Evolutionary conservation across 2,888 invertebrate genomes (phyloP).

Genomic region (Mylabris sibirica): DNA sequence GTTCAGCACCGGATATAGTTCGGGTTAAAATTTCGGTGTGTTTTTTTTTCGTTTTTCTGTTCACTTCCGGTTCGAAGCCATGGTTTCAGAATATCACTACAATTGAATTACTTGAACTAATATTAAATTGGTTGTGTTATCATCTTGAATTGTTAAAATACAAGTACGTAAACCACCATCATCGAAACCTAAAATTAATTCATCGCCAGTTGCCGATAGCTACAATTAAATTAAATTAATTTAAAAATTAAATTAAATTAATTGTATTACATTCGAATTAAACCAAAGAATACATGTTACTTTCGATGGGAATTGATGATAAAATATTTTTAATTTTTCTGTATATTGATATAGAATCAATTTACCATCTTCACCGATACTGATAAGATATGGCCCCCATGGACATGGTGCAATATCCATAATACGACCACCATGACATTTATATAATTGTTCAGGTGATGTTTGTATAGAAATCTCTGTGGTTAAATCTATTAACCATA

Average conservation of each 20-base stretch:
- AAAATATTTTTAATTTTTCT: constrained; percentile 66
- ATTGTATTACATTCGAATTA: constrained; percentile 66
- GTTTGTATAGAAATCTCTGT: constrained; percentile 58
- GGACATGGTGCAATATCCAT: constrained; percentile 75
- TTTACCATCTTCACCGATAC: constrained; percentile 77
- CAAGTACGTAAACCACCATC: constrained; percentile 73
- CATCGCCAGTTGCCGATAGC: constrained; percentile 64
- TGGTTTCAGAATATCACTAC: background rate
- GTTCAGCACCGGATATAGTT: too few relatives aligned
- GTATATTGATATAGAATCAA: constrained; percentile 77
- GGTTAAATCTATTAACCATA: constrained; percentile 77
- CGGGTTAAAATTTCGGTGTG: too few relatives aligned
- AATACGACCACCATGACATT: constrained; percentile 80
- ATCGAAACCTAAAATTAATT: constrained; percentile 72
- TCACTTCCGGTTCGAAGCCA: too few relatives aligned
- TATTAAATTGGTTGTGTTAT: constrained; percentile 24
- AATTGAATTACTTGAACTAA: constrained; percentile 34
- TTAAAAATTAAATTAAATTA: background rate
- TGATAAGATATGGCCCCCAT: constrained; percentile 72
- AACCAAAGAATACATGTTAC: constrained; percentile 75
- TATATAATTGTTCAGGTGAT: constrained; percentile 65
- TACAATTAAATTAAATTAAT: constrained; percentile 15
- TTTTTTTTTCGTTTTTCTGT: too few relatives aligned
- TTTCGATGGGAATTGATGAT: constrained; percentile 67
- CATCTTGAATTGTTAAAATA: constrained; percentile 23